These are phyloP conservation scores for Geophilus truncorum DNA, from an alignment of 2,888 invertebrate species.

Conservation along the genomic window DNA sequence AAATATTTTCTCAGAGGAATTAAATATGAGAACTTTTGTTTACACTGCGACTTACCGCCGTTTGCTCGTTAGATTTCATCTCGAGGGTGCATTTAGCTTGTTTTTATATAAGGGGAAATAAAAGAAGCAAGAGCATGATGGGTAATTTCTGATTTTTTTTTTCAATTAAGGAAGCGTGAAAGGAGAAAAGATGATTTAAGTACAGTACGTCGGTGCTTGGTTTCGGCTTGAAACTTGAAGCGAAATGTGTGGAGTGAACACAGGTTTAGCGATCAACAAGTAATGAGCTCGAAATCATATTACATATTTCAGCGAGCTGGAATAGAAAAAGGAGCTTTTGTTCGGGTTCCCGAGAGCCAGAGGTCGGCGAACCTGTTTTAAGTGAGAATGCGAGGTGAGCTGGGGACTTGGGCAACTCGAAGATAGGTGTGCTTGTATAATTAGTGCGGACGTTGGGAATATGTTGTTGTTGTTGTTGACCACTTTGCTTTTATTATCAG, in stretches of 20 bases:
- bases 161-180: too few species aligned
- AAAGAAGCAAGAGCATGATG: too few species aligned
- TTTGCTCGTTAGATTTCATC: too few species aligned
- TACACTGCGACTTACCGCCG: not conserved
- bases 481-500: slow-evolving; percentile 10
- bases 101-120: too few species aligned
- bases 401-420: not conserved
- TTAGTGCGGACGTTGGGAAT: not conserved
- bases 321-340: not conserved
- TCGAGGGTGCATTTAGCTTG: too few species aligned
- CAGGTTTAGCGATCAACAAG: not conserved
- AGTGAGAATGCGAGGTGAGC: not conserved
- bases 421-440: not conserved
- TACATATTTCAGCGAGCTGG: not conserved
- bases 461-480: not conserved
- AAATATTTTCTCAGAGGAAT: not conserved
- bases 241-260: too few species aligned
- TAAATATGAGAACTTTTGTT: not conserved
- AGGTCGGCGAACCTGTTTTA: slow-evolving; percentile 2
- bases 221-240: too few species aligned
- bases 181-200: too few species aligned
- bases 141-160: too few species aligned
- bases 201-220: too few species aligned
- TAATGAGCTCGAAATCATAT: not conserved
- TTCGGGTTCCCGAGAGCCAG: not conserved